A percentile compares a stretch with the other conserved stretches of the same genome.
Evolutionary conservation across 2,797 vertebrate genomes (phyloP).

Genomic region (Steatocranus sp.): DNA sequence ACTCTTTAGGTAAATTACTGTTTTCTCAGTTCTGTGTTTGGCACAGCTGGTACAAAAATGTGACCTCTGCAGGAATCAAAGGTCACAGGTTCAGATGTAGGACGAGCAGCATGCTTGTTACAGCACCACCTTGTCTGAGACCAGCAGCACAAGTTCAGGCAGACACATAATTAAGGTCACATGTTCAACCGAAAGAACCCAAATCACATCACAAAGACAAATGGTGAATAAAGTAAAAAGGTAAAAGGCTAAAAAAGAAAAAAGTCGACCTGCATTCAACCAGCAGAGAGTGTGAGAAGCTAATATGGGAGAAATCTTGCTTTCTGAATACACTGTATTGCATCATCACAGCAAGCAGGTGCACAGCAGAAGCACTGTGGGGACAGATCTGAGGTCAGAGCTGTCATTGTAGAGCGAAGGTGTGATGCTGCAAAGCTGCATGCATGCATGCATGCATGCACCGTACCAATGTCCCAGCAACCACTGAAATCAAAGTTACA

Average conservation of each 20-base stretch:
- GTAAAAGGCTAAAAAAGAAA: background rate
- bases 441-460: rapidly evolving
- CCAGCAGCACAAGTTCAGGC: background rate
- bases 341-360: background rate
- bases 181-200: rapidly evolving
- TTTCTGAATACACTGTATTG: background rate
- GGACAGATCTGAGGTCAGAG: background rate
- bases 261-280: background rate
- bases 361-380: background rate
- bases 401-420: background rate
- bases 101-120: background rate
- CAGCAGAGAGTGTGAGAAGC: background rate
- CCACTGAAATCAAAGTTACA: background rate
- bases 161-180: background rate
- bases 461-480: rapidly evolving
- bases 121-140: background rate
- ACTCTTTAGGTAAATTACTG: background rate
- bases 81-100: background rate
- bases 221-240: background rate
- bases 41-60: background rate
- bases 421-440: background rate
- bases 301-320: background rate
- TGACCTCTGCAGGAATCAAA: background rate
- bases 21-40: background rate
- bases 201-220: background rate